Evolutionary conservation across 53 echinoderm and acorn worm species (phyloP).

Genomic region (Stichopus horrens): DNA sequence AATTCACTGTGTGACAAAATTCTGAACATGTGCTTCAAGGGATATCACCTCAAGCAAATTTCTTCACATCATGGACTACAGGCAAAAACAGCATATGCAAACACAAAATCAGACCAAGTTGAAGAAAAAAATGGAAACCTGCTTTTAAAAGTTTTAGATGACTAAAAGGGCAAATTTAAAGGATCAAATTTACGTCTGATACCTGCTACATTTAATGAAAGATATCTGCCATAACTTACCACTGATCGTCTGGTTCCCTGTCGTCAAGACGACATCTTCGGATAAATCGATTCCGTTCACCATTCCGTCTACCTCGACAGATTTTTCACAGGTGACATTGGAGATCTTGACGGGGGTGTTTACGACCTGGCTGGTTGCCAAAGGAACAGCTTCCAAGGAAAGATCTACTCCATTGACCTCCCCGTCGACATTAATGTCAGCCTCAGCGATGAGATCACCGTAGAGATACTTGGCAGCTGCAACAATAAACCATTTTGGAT

Average conservation of each 20-base stretch:
- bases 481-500: background rate
- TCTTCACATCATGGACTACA: no score
- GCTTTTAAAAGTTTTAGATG: background rate
- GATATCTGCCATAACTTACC: conserved; percentile 54
- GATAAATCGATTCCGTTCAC: conserved; percentile 79
- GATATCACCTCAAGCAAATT: no score
- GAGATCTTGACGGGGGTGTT: conserved; percentile 13
- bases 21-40: no score
- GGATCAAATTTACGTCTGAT: background rate
- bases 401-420: conserved; percentile 61
- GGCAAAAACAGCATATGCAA: no score
- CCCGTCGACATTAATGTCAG: conserved; percentile 47
- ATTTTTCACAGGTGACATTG: conserved; percentile 17
- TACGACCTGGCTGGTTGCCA: conserved; percentile 50
- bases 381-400: conserved; percentile 62
- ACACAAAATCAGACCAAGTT: background rate
- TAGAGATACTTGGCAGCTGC: conserved; percentile 62
- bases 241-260: conserved; percentile 54
- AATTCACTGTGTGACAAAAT: no score
- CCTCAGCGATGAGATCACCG: conserved; percentile 23
- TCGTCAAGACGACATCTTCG: conserved; percentile 64
- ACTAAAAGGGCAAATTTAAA: background rate
- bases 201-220: background rate
- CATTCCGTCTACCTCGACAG: conserved; percentile 39
- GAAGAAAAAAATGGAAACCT: background rate